Evolutionary conservation across 2,888 invertebrate species (phyloP), one percentile per base, ranked within the genome.

Genomic region (Chaitophorus viminalis): DNA sequence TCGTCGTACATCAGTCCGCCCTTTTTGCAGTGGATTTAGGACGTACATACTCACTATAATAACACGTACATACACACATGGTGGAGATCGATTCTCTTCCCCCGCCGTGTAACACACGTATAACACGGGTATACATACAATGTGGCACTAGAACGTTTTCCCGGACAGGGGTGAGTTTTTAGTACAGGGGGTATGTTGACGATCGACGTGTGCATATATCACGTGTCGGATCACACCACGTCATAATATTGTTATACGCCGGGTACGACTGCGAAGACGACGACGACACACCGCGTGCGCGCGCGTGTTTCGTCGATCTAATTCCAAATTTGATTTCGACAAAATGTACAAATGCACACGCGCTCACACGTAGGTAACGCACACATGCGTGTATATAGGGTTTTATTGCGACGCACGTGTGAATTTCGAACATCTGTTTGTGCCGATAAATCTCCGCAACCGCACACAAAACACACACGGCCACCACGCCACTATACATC

Each of bases 371-470:
- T 68, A 18, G 60, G 17, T 54, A 18, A 8, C 60, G 46, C 11
- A 31, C 68, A 31, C 68, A 14, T 14, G 14, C 46, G 46, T 14
- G 3, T 36, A 36, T 36, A 18, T 60, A 0, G 68, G 68, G 68
- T 70, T 29, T 54, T 36, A 33, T 18, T 25, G 18, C 36, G 65
- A n/a, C 39, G 17, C 17, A 25, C n/a, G 70, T 82, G 82, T 82
- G 82, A 82, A 82, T 82, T 82, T 52, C 70, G 25, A 52, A 72
- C 82, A 82, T 82, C 82, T 82, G 82, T 79, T 65, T 36, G 65
- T 18, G 65, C 65, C 65, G 46, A 82, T 46, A 31, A 82, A 82
- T 82, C 82, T 82, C 52, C 17, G 72, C 52, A 52, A 33, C 70
- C 70, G 52, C 79, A 65, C 68, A 79, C 29, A 29, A 29, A 29